Conservation (phyloP, 2,888 invertebrate genomes). For the Mesorhabditis belari region DNA sequence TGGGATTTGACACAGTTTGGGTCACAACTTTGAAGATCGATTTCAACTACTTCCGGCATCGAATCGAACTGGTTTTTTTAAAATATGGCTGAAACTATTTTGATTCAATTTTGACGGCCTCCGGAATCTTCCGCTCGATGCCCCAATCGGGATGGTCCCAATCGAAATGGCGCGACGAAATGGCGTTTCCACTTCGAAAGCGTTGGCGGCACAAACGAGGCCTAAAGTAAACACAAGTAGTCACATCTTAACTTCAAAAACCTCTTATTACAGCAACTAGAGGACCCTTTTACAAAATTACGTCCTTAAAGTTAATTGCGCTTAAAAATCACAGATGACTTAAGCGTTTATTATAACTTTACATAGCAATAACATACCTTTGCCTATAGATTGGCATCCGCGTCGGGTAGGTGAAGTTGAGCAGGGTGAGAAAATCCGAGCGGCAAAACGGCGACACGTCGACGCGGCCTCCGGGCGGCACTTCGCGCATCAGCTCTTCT, state of each 20-base stretch:
- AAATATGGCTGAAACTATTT: too few relatives aligned
- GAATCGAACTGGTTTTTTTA: too few relatives aligned
- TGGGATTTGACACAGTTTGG: too few relatives aligned
- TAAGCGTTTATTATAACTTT: too few relatives aligned
- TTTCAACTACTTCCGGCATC: too few relatives aligned
- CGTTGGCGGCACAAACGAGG: constrained; percentile 22
- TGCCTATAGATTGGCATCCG: constrained; percentile 28
- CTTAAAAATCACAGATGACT: too few relatives aligned
- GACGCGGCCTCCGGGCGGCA: neutral
- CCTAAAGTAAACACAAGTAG: too few relatives aligned
- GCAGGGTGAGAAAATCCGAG: neutral
- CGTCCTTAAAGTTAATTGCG: too few relatives aligned
- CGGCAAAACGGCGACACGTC: neutral
- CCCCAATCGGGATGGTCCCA: constrained; percentile 12
- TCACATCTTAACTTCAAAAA: too few relatives aligned
- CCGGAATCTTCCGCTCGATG: constrained; percentile 11
- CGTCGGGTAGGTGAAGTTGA: constrained; percentile 20
- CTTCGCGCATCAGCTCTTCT: neutral
- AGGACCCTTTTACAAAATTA: too few relatives aligned
- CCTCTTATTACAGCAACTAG: too few relatives aligned
- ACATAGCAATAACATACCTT: constrained; percentile 2
- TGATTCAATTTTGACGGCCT: constrained; percentile 10
- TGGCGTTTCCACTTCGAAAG: constrained; percentile 17
- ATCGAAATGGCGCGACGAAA: constrained; percentile 21
- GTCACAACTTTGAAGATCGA: too few relatives aligned